These are phyloP conservation scores for Muschampia plurimacula DNA, from an alignment of 2,888 invertebrate genomes.

Conservation along the genomic window DNA sequence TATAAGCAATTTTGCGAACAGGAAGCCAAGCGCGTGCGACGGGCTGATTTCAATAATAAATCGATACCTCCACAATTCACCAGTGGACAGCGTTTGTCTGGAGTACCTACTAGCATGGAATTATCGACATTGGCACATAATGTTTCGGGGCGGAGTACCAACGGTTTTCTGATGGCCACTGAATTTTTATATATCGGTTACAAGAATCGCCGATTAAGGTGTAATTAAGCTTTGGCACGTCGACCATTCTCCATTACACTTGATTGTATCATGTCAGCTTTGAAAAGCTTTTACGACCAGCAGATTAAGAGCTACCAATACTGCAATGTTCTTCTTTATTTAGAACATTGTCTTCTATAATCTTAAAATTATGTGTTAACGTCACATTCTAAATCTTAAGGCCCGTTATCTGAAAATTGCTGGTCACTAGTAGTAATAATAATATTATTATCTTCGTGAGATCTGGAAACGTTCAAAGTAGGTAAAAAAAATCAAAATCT, in stretches of 20 bases:
- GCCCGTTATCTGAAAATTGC: conserved; percentile 9
- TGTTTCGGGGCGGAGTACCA: conserved; percentile 69
- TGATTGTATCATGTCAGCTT: conserved; percentile 54
- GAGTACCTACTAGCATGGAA: conserved; percentile 68
- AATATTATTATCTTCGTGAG: conserved; percentile 6
- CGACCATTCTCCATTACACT: conserved; percentile 50
- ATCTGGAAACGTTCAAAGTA: conserved; percentile 21
- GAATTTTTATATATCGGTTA: conserved; percentile 76
- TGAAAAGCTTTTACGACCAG: conserved; percentile 45
- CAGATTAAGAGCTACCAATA: conserved; percentile 39
- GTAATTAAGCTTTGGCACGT: conserved; percentile 67
- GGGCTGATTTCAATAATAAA: conserved; percentile 83
- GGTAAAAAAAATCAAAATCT: conserved; percentile 39
- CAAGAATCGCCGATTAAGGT: conserved; percentile 67
- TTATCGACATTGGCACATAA: conserved; percentile 77
- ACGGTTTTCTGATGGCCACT: conserved; percentile 67
- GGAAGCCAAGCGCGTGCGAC: conserved; percentile 73
- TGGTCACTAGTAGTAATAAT: neutral
- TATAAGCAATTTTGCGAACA: conserved; percentile 77
- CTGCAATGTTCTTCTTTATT: neutral
- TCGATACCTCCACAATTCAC: conserved; percentile 74
- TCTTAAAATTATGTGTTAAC: neutral
- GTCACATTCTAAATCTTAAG: neutral
- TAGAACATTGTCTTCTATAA: no score
- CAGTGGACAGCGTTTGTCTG: conserved; percentile 66